phyloP scores from a whole-genome alignment of 2,113 vertebrate genomes.

The Charadrius vociferus region DNA sequence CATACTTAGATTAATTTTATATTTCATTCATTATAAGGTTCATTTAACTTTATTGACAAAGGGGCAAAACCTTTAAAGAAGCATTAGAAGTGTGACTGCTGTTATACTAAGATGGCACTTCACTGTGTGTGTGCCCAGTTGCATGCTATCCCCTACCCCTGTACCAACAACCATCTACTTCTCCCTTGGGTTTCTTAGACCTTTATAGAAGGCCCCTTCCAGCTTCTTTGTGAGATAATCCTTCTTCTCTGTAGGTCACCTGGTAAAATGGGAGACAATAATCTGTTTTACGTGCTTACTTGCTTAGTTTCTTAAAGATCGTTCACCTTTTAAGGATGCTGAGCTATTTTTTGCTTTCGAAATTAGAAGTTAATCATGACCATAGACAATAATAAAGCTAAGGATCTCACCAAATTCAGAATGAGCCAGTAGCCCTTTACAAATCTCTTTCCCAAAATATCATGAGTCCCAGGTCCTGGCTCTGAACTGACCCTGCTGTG shows the following conservation, averaged over 20 bases:
- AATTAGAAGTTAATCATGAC: background rate
- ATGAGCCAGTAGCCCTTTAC: background rate
- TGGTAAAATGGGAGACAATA: background rate
- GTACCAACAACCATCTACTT: background rate
- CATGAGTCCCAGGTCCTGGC: background rate
- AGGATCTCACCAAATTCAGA: background rate
- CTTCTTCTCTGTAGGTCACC: background rate
- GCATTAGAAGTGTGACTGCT: background rate
- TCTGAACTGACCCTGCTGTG: background rate
- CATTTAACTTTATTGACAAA: background rate
- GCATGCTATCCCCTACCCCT: background rate
- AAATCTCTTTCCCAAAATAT: background rate
- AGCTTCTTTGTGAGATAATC: background rate
- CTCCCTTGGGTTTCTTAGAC: background rate
- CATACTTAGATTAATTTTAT: background rate
- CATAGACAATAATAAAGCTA: background rate
- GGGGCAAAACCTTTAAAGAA: background rate
- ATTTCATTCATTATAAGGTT: background rate
- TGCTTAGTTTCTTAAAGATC: background rate
- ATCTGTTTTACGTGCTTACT: background rate
- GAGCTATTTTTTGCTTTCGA: background rate
- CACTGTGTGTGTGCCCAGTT: rapidly evolving
- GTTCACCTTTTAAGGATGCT: background rate
- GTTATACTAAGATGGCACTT: background rate
- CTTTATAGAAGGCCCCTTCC: background rate